These are phyloP conservation scores for Eueremaeus valkanovi DNA, from an alignment of 2,888 invertebrate species.

Conservation along the genomic window DNA sequence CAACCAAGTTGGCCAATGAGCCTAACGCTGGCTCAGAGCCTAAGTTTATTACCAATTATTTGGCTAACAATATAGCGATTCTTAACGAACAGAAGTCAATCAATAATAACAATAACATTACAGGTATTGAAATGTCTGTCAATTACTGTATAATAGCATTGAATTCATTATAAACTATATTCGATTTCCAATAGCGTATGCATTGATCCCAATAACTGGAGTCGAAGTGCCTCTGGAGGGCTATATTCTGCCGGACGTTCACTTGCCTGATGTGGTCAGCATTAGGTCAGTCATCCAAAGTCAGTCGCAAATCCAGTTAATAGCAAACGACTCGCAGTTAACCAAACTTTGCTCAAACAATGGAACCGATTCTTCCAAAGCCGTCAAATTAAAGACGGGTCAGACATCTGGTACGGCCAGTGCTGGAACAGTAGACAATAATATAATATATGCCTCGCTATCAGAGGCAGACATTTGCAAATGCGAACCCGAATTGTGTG, in stretches of 20 bases:
- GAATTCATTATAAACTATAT: not conserved
- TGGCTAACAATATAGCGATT: not conserved
- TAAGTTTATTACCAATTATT: not conserved
- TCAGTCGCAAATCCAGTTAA: not conserved
- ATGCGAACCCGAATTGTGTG: constrained; percentile 45
- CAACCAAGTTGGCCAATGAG: not conserved
- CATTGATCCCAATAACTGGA: constrained; percentile 1
- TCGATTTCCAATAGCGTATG: not conserved
- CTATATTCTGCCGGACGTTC: not conserved
- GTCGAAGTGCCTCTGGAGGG: constrained; percentile 4
- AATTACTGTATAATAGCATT: not conserved
- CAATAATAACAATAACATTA: not conserved
- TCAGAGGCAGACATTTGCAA: constrained; percentile 46
- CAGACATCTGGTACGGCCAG: not conserved
- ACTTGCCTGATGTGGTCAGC: not conserved
- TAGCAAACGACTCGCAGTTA: not conserved
- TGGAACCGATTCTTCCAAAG: constrained; percentile 3
- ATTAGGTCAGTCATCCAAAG: not conserved
- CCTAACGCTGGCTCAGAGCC: too few species aligned
- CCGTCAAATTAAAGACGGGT: not conserved
- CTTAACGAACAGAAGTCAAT: not conserved
- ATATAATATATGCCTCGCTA: constrained; percentile 44
- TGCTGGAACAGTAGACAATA: constrained; percentile 8
- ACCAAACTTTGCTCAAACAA: not conserved
- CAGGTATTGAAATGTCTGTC: not conserved